These are phyloP conservation scores for Cyclophora punctaria DNA, from an alignment of 2,888 invertebrate genomes.

Conservation along the genomic window DNA sequence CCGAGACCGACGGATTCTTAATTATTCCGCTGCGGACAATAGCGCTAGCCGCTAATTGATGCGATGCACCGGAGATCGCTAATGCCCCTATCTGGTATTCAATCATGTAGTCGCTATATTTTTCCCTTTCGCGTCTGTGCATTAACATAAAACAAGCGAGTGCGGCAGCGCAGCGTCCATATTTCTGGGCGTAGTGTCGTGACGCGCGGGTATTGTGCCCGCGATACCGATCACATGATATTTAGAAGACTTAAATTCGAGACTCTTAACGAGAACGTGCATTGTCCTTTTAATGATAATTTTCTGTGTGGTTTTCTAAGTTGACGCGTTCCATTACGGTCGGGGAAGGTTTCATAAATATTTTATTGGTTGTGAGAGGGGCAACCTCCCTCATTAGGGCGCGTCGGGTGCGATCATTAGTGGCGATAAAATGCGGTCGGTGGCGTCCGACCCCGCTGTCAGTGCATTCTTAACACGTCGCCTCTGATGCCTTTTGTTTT, in stretches of 20 bases:
- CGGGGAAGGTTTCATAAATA: conserved; percentile 66
- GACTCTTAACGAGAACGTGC: conserved; percentile 63
- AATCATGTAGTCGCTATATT: conserved; percentile 55
- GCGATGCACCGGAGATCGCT: conserved; percentile 26
- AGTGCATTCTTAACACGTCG: conserved; percentile 42
- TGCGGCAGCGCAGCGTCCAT: conserved; percentile 56
- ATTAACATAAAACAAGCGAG: conserved; percentile 73
- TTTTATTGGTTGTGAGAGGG: conserved; percentile 60
- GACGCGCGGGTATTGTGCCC: conserved; percentile 68
- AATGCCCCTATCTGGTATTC: conserved; percentile 51
- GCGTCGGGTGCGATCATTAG: conserved; percentile 54
- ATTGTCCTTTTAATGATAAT: conserved; percentile 21
- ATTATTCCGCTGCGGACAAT: conserved; percentile 62
- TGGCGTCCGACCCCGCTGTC: conserved; percentile 27
- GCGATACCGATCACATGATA: conserved; percentile 71
- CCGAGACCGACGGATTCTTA: conserved; percentile 33
- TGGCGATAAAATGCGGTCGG: conserved; percentile 62
- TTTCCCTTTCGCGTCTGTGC: conserved; percentile 55
- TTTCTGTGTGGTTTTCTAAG: conserved; percentile 36
- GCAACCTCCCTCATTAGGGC: conserved; percentile 58
- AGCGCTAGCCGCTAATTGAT: conserved; percentile 42
- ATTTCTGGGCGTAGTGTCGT: conserved; percentile 64
- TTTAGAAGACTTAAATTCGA: conserved; percentile 71
- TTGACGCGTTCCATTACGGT: conserved; percentile 60
- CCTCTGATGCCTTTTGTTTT: conserved; percentile 43